Base-by-base conservation (phyloP, 2,113 vertebrate species). In the Gallinago undulata region DNA sequence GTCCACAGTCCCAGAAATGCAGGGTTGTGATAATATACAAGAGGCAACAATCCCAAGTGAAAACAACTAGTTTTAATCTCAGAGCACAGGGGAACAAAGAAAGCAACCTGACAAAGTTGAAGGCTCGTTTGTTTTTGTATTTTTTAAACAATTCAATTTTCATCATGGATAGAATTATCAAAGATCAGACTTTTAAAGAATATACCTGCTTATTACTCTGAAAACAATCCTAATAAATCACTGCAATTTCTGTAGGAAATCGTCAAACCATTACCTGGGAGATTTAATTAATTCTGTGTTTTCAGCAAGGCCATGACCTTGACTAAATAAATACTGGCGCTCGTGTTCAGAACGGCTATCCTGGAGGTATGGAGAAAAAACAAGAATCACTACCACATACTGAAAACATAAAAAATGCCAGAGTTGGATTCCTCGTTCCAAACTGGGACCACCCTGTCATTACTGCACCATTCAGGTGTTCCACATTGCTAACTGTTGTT, bases 331-430 rank as follows among this genome's bases (percentile, higher is more conserved):
- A 97, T 99, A 99, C 97, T 99, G 99, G 62, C 98, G 98, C 91
- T 99, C 99, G 0, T 99, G 99, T 84, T 99, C 99, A 0, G 99
- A 99, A 64, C 98, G 99, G 37, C 99, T 98, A 4, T 99, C 99
- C 99, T 99, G 82, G 33, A 93, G 60, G 87, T 0, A 55, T 0
- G 8, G 68, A 97, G 31, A 75, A 64, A 64, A 59, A 56, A 8
- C n/a, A 85, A 55, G 23, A 85, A 67, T 83, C 75, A 79, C 9
- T 75, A 27, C 31, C 55, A 64, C 60, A 41, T 8, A 19, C 45
- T 69, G 50, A 76, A 87, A 87, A 62, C 7, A 72, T 2, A 41
- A n/a, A 74, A 35, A 81, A 87, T 53, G 16, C 51, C 74, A 85
- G 22, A 84, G 16, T 19, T 55, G 24, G 47, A 66, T 16, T 93